These are phyloP conservation scores for Spinibarbus caldwelli DNA, from an alignment of 2,797 vertebrate species.

Conservation along the genomic window DNA sequence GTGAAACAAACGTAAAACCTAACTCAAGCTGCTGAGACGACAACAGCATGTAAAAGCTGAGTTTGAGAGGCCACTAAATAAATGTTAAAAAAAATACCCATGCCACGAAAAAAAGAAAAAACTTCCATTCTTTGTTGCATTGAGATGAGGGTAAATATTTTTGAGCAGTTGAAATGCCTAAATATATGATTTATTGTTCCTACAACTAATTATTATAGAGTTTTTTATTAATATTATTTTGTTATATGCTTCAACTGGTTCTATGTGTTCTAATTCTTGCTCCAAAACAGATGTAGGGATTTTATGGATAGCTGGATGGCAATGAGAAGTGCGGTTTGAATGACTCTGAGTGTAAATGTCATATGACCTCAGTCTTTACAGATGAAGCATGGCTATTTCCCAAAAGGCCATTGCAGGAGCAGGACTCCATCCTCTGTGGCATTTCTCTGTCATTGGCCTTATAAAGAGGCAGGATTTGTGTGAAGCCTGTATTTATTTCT, in stretches of 20 bases:
- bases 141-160: neutral
- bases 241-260: neutral
- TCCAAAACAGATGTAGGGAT: conserved; percentile 23
- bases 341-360: conserved; percentile 33
- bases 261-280: neutral
- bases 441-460: conserved; percentile 47
- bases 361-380: conserved; percentile 36
- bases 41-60: conserved; percentile 55
- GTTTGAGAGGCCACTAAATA: conserved; percentile 56
- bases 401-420: conserved; percentile 33
- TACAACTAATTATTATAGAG: neutral
- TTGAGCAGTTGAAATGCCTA: neutral
- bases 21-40: conserved; percentile 42
- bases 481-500: conserved; percentile 33
- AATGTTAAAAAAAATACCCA: conserved; percentile 44
- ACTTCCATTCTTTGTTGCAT: neutral
- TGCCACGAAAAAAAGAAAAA: neutral
- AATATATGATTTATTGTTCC: neutral
- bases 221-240: neutral
- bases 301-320: conserved; percentile 1
- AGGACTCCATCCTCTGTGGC: conserved; percentile 14
- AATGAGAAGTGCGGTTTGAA: neutral
- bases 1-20: conserved; percentile 62
- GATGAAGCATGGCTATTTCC: conserved; percentile 40
- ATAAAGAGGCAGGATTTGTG: conserved; percentile 39